phyloP scores from a whole-genome alignment of 2,888 invertebrate genomes.

The Galeopsomyia nigrocyanea region DNA sequence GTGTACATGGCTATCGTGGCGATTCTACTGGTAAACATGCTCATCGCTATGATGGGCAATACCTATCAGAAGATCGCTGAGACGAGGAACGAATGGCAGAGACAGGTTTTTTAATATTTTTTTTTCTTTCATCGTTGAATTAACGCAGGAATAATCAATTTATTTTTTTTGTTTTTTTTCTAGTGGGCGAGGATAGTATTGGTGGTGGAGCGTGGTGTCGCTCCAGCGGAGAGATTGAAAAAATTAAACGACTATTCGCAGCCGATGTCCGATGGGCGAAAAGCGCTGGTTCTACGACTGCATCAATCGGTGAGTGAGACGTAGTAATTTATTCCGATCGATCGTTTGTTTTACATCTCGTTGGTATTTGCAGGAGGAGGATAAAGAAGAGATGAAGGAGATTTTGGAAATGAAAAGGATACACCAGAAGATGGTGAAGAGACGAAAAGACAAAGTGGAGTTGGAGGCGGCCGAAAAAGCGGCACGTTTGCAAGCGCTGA shows the following conservation, averaged over 20 bases:
- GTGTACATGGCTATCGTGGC: slow-evolving; percentile 98
- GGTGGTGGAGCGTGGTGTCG: slow-evolving; percentile 97
- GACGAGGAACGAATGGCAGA: slow-evolving; percentile 97
- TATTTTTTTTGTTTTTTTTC: slow-evolving; percentile 1
- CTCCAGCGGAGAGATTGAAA: slow-evolving; percentile 86
- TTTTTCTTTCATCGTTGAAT: slow-evolving; percentile 15
- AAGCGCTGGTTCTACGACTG: slow-evolving; percentile 88
- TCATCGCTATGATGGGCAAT: slow-evolving; percentile 99
- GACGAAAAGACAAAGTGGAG: slow-evolving; percentile 70
- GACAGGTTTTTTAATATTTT: slow-evolving; percentile 74
- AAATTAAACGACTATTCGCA: slow-evolving; percentile 94
- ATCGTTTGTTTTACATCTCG: neutral
- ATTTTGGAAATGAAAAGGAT: slow-evolving; percentile 91
- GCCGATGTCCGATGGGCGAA: slow-evolving; percentile 89
- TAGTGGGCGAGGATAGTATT: slow-evolving; percentile 98
- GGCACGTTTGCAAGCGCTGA: neutral
- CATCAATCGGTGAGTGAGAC: slow-evolving; percentile 83
- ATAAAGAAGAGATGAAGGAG: slow-evolving; percentile 95
- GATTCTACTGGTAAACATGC: slow-evolving; percentile 94
- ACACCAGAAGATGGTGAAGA: slow-evolving; percentile 84
- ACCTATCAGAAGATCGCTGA: slow-evolving; percentile 98
- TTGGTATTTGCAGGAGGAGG: slow-evolving; percentile 79
- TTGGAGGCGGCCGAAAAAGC: slow-evolving; percentile 22
- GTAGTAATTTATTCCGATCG: neutral
- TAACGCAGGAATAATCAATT: neutral